Base-by-base conservation (phyloP, 1,140 invertebrate species). In the Brachionus koreanus region DNA sequence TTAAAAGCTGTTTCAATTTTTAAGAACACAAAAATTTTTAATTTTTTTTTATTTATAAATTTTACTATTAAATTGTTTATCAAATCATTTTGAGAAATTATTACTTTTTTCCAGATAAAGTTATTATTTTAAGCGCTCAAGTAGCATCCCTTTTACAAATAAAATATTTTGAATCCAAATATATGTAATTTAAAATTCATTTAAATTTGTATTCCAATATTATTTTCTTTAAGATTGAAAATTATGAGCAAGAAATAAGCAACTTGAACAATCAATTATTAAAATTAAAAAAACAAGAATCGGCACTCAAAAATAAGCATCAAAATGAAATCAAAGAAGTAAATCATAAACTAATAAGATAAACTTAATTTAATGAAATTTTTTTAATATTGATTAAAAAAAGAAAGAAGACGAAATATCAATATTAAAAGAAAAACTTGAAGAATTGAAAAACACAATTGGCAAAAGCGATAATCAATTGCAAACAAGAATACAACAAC, bases 391-490 rank as follows among this genome's bases (percentile, higher is more conserved):
- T 57, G n/a, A 16, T 1, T n/a, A 57, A 57, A 16, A n/a, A n/a
- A 29, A 74, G 69, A 74, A 74, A 74, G 69, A 74, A 25, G 69
- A 74, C 5, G 69, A 74, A 12, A 74, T 74, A 19, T 19, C 5
- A 2, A 12, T 39, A 46, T 74, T 74, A 19, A 74, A 74, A 46
- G 42, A 42, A 19, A 74, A 46, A 74, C n/a, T 74, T 6, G 42
- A 23, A 23, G 69, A 74, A 46, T 25, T 74, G 10, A 25, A 74
- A 74, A 74, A 74, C 29, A 25, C 39, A 13, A 49, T 74, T 13
- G 69, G 69, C 5, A 74, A 74, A 74, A 74, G 69, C 43, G 69
- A 74, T 39, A 74, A 74, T 46, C n/a, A 74, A 74, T 46, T 74
- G 25, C 37, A 25, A 12, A 19, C 42, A 46, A 43, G 69, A 46